A percentile compares a stretch with the other conserved stretches of the same genome.
These are phyloP conservation scores for Hemichromis elongatus DNA, from an alignment of 2,113 vertebrate species.

Conservation along the genomic window DNA sequence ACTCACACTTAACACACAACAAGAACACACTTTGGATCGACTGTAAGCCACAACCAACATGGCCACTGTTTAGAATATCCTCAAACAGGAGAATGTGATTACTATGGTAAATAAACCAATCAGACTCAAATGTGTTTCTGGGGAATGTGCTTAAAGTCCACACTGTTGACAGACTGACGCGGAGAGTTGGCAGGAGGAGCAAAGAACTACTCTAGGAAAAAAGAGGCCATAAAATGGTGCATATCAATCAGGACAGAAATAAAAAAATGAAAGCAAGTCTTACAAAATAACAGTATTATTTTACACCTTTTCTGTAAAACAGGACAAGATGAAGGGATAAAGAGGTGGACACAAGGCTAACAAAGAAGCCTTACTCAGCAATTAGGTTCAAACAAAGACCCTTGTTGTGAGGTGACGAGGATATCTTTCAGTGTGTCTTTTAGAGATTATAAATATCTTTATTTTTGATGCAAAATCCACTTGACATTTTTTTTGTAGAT, in stretches of 20 bases:
- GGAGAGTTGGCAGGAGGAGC: slow-evolving; percentile 3
- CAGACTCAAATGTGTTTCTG: slow-evolving; percentile 13
- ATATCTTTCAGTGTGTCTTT: background rate
- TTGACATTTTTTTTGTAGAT: background rate
- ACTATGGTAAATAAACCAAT: slow-evolving; percentile 29
- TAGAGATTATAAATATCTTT: background rate
- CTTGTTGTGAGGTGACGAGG: background rate
- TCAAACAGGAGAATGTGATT: slow-evolving; percentile 32
- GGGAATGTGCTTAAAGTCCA: slow-evolving; percentile 23
- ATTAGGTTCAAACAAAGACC: too few species aligned
- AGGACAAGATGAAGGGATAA: background rate
- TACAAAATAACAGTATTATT: background rate
- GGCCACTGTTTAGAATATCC: slow-evolving; percentile 5
- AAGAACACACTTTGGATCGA: background rate
- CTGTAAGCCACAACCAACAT: background rate
- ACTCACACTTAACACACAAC: background rate
- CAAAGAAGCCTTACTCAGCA: too few species aligned
- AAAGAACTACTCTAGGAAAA: background rate
- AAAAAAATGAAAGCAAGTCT: background rate
- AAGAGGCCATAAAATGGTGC: background rate
- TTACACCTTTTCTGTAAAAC: background rate
- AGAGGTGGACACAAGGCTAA: background rate
- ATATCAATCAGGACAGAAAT: background rate
- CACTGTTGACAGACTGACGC: slow-evolving; percentile 25
- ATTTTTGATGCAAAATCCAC: background rate